Base-by-base conservation (phyloP, 1,140 invertebrate species). In the Psix sp. region DNA sequence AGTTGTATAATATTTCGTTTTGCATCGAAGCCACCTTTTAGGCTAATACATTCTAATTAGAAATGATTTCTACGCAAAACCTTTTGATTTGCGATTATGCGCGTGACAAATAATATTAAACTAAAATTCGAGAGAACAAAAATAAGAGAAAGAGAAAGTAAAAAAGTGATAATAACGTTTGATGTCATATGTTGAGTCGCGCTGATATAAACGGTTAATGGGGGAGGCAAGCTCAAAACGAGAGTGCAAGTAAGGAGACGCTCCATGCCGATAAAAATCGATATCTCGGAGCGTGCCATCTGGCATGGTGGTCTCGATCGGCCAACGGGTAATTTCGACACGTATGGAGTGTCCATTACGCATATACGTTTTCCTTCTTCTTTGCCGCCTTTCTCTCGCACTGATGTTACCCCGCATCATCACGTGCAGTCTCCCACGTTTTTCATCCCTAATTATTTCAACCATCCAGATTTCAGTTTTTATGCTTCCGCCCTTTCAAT, bases 251-350 rank as follows among this genome's bases (percentile, higher is more conserved):
- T 56, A 66, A 42, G 14, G 54, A 60, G 36, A 38, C 46, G 39
- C 56, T 31, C n/a, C n/a, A 56, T 60, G 51, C 39, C 70, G 59
- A 73, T 73, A 73, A 73, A 73, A 73, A 73, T 73, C 70, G 70
- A 73, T 73, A 73, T 59, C 68, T 72, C 51, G 11, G 35, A 72
- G 26, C 31, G 38, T 59, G 60, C 70, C 70, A 73, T 52, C 60
- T 73, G 70, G 70, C 70, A 18, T 43, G 39, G 45, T 18, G 38
- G 63, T 67, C 62, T 66, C 40, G 49, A 66, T 66, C 62, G 42
- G 11, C 51, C 45, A 52, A 52, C 54, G 54, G 54, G 51, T 59
- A 39, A 68, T 68, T 68, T 68, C 35, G 24, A 39, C 29, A 29
- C 51, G 60, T 52, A 43, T 24, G 52, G 52, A 65, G 63, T 72